Conservation (phyloP, 2,888 invertebrate genomes). For the Tholera decimalis region DNA sequence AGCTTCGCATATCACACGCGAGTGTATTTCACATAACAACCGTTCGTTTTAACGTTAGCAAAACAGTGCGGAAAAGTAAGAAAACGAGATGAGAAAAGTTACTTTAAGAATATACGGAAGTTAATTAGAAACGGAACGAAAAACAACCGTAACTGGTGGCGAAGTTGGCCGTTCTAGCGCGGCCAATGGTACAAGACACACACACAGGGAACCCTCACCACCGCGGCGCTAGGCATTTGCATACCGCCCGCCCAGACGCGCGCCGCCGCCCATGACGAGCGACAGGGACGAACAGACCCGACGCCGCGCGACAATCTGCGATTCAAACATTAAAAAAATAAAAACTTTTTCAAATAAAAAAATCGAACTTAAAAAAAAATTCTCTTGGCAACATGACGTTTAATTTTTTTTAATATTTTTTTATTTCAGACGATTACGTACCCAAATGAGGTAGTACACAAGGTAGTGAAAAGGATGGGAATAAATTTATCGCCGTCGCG, state of each 20-base stretch:
- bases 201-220: slow-evolving; percentile 87
- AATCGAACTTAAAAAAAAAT: slow-evolving; percentile 31
- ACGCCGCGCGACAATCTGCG: slow-evolving; percentile 74
- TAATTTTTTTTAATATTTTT: slow-evolving; percentile 26
- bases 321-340: slow-evolving; percentile 63
- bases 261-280: slow-evolving; percentile 89
- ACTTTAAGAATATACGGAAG: slow-evolving; percentile 91
- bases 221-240: slow-evolving; percentile 89
- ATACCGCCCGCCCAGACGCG: slow-evolving; percentile 91
- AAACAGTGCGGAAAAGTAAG: slow-evolving; percentile 80
- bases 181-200: slow-evolving; percentile 90
- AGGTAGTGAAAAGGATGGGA: slow-evolving; percentile 87
- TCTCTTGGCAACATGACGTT: slow-evolving; percentile 9
- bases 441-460: slow-evolving; percentile 77
- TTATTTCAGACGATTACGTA: slow-evolving; percentile 49
- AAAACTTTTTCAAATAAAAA: slow-evolving; percentile 53
- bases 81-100: slow-evolving; percentile 90
- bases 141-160: slow-evolving; percentile 92
- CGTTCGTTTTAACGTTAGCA: slow-evolving; percentile 77
- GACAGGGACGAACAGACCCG: slow-evolving; percentile 84
- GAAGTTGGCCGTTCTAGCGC: slow-evolving; percentile 91
- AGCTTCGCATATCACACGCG: slow-evolving; percentile 86
- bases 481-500: slow-evolving; percentile 89
- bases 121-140: slow-evolving; percentile 91
- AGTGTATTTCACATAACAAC: slow-evolving; percentile 85